These are phyloP conservation scores for Protobothrops mucrosquamatus DNA, from an alignment of 2,113 vertebrate genomes.

Conservation along the genomic window DNA sequence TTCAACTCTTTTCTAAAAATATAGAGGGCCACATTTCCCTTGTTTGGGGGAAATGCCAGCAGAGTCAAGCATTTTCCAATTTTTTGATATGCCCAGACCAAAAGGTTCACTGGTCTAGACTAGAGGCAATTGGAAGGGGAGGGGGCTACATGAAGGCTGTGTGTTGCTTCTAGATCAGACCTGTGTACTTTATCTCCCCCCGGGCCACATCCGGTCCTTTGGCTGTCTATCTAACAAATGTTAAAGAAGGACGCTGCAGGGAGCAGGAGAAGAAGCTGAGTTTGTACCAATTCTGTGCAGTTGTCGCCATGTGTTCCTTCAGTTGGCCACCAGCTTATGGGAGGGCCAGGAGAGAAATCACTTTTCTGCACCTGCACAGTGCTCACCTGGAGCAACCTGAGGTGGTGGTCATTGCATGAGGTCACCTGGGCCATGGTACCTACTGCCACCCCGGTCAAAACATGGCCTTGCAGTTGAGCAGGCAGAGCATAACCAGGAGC, in stretches of 20 bases:
- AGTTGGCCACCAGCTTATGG: background rate
- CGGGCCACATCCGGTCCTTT: background rate
- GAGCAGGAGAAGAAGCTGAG: background rate
- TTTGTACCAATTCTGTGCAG: background rate
- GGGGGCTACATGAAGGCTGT: background rate
- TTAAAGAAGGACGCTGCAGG: background rate
- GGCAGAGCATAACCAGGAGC: no score
- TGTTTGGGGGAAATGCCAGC: background rate
- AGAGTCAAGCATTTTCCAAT: background rate
- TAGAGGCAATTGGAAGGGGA: background rate
- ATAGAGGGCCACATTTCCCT: background rate
- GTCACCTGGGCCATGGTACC: background rate
- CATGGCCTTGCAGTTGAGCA: no score
- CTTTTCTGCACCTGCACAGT: background rate
- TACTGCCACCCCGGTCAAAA: no score
- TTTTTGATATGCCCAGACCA: background rate
- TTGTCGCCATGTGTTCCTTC: background rate
- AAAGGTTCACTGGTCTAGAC: background rate
- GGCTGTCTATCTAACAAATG: background rate
- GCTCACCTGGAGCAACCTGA: background rate
- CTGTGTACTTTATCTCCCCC: background rate
- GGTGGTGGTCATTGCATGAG: background rate
- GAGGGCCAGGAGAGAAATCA: background rate
- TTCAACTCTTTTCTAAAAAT: background rate
- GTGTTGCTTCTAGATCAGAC: background rate